Evolutionary conservation across 2,797 vertebrate species (phyloP), one percentile per base, ranked within the genome.

Genomic region (Clamator glandarius): DNA sequence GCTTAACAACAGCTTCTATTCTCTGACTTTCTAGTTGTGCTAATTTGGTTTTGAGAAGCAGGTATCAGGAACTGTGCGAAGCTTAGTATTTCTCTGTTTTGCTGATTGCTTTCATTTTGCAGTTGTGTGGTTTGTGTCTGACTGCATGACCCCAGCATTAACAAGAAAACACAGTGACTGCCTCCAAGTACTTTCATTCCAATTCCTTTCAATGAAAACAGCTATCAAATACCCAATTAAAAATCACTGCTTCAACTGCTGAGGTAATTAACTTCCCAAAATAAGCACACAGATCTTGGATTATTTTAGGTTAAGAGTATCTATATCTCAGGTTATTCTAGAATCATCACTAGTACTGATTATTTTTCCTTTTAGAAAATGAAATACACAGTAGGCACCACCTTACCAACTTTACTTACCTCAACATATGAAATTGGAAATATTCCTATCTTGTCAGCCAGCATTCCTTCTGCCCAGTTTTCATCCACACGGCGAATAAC

Each of bases 391-490:
- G 23, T 51, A 15, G 41, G 9, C 12, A 54, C 9, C 66, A 59
- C 19, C 29, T 72, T 62, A 72, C n/a, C 18, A 69, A 36, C 54
- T 87, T 72, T 66, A 96, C 98, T 99, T 97, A 99, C 99, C 99
- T 99, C 99, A 52, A 99, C 99, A 55, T 99, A 99, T 0, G 99
- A 99, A 96, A 99, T 99, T 44, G 99, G 99, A 91, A 99, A 99
- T 98, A 99, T 99, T 97, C 99, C 99, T 97, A 99, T 99, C 97
- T 99, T 99, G 97, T 99, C 99, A 95, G 99, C 99, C 97, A 99
- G 98, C 99, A 99, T 99, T 96, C 99, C 99, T 98, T 99, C 99
- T 41, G 99, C 99, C 99, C 99, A 99, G 97, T 99, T 99, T 95
- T 99, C 99, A 97, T 99, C 99, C 95, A 99, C 99, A 87, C 99